Percentiles rank a stretch among this genome's conserved stretches.
phyloP scores from a whole-genome alignment of 2,113 vertebrate genomes.

The Trematocara nigrifrons region DNA sequence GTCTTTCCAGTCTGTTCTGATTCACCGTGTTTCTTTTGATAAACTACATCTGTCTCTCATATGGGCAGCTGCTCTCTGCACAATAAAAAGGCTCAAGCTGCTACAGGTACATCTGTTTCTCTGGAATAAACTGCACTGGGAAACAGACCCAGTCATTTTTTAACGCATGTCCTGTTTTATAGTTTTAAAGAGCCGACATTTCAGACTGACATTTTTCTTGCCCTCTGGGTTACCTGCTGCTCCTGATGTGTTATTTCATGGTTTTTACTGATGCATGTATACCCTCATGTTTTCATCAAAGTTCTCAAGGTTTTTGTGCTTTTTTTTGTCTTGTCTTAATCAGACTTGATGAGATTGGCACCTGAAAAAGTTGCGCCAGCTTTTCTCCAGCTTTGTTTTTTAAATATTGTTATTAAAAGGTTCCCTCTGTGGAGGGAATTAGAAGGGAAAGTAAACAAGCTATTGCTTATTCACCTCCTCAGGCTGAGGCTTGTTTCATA shows the following conservation, averaged over 20 bases:
- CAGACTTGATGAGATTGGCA: not conserved
- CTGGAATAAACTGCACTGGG: not conserved
- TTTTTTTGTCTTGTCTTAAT: not conserved
- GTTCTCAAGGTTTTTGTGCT: not conserved
- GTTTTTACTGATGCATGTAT: not conserved
- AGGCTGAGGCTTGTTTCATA: not conserved
- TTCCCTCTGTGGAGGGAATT: not conserved
- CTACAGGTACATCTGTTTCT: not conserved
- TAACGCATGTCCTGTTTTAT: not conserved
- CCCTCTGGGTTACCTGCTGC: not conserved
- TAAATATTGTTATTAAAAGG: not conserved
- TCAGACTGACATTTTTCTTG: not conserved
- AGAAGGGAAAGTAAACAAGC: not conserved
- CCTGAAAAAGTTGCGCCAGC: not conserved
- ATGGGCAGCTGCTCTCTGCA: not conserved
- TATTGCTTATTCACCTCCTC: not conserved
- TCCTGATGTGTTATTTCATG: not conserved
- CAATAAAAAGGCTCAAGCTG: not conserved
- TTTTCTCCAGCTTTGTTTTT: not conserved
- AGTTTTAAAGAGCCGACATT: not conserved
- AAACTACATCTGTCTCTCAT: conserved; percentile 23
- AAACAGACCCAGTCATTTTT: not conserved
- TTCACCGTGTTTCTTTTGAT: not conserved
- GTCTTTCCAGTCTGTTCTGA: not conserved
- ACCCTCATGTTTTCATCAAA: not conserved